Percentiles rank a stretch among this genome's conserved stretches.
Conservation (phyloP, 2,888 invertebrate species). For the Meteorus cinctellus region DNA sequence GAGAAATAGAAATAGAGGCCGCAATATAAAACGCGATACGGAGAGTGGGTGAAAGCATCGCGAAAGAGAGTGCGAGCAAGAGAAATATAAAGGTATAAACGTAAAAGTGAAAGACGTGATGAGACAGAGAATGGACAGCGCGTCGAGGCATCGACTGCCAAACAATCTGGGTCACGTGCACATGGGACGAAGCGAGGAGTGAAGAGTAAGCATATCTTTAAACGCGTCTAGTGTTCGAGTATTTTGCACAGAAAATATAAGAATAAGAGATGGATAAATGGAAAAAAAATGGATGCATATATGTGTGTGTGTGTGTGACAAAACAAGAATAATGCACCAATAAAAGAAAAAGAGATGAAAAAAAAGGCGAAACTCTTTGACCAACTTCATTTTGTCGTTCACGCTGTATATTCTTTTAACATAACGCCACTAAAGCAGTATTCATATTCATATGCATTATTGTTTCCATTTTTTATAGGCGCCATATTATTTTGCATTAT, state of each 20-base stretch:
- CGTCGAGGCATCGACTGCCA: slow-evolving; percentile 6
- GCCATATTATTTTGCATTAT: slow-evolving; percentile 7
- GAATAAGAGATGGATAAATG: slow-evolving; percentile 18
- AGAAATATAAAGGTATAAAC: not conserved
- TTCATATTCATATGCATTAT: not conserved
- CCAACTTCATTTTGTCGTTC: not conserved
- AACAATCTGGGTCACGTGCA: slow-evolving; percentile 16
- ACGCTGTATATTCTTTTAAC: not conserved
- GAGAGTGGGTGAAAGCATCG: not conserved
- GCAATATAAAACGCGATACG: too few species aligned
- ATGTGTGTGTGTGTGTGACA: not conserved
- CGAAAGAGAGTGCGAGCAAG: not conserved
- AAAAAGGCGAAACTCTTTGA: not conserved
- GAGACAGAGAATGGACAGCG: slow-evolving; percentile 23
- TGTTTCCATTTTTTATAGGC: not conserved
- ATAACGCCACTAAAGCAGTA: not conserved
- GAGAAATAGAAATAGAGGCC: not conserved
- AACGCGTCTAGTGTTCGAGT: not conserved
- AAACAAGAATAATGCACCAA: slow-evolving; percentile 14
- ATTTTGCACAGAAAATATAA: not conserved
- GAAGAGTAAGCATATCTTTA: not conserved
- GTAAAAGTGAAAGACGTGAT: not conserved
- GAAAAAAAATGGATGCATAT: too few species aligned
- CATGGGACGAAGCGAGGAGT: not conserved
- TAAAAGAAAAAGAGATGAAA: slow-evolving; percentile 6